Percentiles rank a stretch among this genome's conserved stretches.
Evolutionary conservation across 2,888 invertebrate species (phyloP).

Genomic region (Lasioglossum leucozonium): DNA sequence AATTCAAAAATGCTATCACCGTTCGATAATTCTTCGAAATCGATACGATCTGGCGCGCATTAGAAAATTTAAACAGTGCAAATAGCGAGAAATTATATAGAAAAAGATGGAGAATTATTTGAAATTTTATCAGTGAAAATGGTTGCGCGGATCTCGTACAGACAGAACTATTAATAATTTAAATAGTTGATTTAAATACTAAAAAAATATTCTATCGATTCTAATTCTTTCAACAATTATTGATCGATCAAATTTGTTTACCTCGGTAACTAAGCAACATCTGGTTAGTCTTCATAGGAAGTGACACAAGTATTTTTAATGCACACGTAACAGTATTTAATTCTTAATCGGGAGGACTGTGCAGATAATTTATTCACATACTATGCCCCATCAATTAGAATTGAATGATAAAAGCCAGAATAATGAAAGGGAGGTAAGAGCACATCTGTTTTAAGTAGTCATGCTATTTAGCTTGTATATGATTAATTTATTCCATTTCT

Average conservation of each 20-base stretch:
- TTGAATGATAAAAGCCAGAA: slow-evolving; percentile 31
- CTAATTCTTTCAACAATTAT: not conserved
- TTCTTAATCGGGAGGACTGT: not conserved
- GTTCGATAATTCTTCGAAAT: slow-evolving; percentile 29
- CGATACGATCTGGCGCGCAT: slow-evolving; percentile 25
- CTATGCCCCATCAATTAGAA: slow-evolving; percentile 44
- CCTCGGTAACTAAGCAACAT: slow-evolving; percentile 44
- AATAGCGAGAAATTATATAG: not conserved
- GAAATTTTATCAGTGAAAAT: not conserved
- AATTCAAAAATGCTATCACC: not conserved
- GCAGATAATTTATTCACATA: not conserved
- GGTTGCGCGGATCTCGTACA: no score
- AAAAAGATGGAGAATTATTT: not conserved
- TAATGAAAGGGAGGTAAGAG: slow-evolving; percentile 55
- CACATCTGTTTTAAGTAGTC: not conserved
- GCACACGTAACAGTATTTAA: not conserved
- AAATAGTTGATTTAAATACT: not conserved
- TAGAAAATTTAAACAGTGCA: not conserved
- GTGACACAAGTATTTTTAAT: not conserved
- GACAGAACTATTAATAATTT: not conserved
- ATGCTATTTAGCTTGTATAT: not conserved
- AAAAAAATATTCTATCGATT: slow-evolving; percentile 16
- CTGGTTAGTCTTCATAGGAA: not conserved
- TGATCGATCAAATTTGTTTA: slow-evolving; percentile 34
- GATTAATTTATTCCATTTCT: not conserved